Percentiles rank a stretch among this genome's conserved stretches.
Conservation (phyloP, 1,140 invertebrate genomes). For the Bombus balteatus region DNA sequence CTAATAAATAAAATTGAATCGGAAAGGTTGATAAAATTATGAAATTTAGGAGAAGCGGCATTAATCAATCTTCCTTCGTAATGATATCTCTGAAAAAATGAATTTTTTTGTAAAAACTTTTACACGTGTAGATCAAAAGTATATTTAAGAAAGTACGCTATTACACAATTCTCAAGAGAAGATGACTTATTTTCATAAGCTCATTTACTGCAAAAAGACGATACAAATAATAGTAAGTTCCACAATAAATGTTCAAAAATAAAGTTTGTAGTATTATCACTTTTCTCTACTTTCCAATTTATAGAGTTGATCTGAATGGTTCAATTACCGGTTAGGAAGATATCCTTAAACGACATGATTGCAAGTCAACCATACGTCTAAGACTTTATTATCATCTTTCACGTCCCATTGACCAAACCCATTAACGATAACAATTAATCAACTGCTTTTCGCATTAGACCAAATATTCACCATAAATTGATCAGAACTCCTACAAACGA, state of each 20-base stretch:
- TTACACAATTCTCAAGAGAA: neutral
- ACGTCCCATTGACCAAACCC: neutral
- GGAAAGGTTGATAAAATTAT: too few species aligned
- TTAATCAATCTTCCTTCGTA: too few species aligned
- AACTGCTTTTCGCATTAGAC: too few species aligned
- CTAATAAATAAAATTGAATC: too few species aligned
- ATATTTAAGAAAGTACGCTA: too few species aligned
- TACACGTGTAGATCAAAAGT: too few species aligned
- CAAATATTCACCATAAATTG: constrained; percentile 14
- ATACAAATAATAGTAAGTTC: too few species aligned
- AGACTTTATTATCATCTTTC: neutral
- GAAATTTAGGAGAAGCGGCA: too few species aligned
- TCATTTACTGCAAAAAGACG: neutral
- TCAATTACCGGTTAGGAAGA: neutral
- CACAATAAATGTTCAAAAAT: neutral
- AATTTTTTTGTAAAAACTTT: too few species aligned
- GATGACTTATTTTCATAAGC: too few species aligned
- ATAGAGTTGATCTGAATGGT: neutral
- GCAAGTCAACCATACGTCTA: neutral
- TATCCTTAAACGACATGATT: too few species aligned
- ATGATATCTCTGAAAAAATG: too few species aligned
- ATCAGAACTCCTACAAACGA: neutral
- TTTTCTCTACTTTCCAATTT: neutral
- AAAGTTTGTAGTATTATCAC: neutral
- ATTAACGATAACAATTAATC: neutral